Conservation (phyloP, 2,113 vertebrate species). For the Peromyscus maniculatus region DNA sequence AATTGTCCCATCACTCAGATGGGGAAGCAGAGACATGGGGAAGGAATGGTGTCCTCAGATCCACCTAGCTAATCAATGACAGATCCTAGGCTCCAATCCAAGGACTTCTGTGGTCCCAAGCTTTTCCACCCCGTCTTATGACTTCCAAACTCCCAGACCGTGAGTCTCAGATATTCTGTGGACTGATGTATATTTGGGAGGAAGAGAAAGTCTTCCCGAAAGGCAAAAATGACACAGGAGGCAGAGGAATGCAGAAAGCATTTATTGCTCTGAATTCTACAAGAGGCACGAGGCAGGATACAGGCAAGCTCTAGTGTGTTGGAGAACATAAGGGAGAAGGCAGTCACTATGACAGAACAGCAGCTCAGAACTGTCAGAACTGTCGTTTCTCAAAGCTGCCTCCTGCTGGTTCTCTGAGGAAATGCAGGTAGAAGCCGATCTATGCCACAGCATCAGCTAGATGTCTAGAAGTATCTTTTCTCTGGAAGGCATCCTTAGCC, state of each 20-base stretch:
- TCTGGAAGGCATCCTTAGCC: neutral
- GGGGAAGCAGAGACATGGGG: neutral
- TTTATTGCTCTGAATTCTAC: slow-evolving; percentile 81
- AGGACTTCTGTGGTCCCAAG: neutral
- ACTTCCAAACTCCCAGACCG: neutral
- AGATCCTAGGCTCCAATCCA: neutral
- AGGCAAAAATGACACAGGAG: slow-evolving; percentile 60
- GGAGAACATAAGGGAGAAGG: neutral
- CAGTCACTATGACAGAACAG: neutral
- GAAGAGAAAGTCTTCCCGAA: neutral
- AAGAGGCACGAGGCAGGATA: slow-evolving; percentile 57
- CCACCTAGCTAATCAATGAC: neutral
- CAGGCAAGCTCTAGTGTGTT: slow-evolving; percentile 18
- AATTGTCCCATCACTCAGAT: neutral
- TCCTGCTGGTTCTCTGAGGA: slow-evolving; percentile 57
- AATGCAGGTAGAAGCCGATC: slow-evolving; percentile 58
- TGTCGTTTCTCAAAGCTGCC: slow-evolving; percentile 23
- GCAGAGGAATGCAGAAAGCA: slow-evolving; percentile 52
- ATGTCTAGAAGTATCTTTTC: neutral
- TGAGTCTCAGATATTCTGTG: neutral
- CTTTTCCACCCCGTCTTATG: neutral
- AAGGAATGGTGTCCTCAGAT: neutral
- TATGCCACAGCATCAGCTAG: neutral
- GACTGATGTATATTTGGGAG: neutral
- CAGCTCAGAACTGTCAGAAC: neutral